phyloP scores from a whole-genome alignment of 1,140 invertebrate genomes.

The Microplitis demolitor region DNA sequence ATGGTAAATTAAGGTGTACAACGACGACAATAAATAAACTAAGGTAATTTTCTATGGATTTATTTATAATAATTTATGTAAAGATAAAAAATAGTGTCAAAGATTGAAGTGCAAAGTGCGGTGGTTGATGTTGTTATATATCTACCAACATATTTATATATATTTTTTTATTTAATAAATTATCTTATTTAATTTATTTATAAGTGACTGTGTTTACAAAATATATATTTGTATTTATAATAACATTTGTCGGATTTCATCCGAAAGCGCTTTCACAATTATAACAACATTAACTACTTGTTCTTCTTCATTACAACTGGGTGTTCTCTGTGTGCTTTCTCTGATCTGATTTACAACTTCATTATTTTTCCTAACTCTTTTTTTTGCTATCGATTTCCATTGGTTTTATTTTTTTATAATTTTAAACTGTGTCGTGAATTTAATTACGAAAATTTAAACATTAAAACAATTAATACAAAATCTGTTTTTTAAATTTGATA shows the following conservation, averaged over 20 bases:
- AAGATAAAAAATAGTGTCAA: background rate
- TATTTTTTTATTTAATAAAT: background rate
- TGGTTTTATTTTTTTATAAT: no score
- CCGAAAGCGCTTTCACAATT: background rate
- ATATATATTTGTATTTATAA: background rate
- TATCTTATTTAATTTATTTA: background rate
- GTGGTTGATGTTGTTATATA: constrained; percentile 11
- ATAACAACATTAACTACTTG: no score
- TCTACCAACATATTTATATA: constrained; percentile 12
- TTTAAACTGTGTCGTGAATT: no score
- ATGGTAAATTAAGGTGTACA: background rate
- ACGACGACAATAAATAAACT: constrained; percentile 35
- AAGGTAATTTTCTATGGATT: constrained; percentile 27
- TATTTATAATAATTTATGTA: background rate
- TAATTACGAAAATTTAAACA: no score
- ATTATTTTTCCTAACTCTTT: no score
- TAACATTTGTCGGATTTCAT: background rate
- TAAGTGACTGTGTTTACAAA: background rate
- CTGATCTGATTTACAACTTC: background rate
- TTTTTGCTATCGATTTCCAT: no score
- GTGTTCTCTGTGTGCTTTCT: background rate
- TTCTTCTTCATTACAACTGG: background rate
- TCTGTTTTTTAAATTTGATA: no score
- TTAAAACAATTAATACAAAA: no score
- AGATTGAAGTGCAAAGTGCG: constrained; percentile 31